These are phyloP conservation scores for Perodicticus potto DNA, from an alignment of 2,797 vertebrate genomes.

Conservation along the genomic window DNA sequence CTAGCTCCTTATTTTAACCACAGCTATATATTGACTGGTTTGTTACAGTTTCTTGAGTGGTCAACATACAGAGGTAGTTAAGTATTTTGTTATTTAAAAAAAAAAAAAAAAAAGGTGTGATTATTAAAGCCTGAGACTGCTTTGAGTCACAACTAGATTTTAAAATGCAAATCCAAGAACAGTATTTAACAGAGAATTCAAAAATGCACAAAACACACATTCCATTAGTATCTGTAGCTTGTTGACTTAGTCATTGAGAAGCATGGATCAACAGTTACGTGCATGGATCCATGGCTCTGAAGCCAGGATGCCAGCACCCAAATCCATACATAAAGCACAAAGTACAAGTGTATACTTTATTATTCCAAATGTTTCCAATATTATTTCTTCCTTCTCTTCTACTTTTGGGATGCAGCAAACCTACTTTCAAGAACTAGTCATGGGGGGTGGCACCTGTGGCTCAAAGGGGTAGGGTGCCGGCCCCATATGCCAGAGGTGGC, in stretches of 20 bases:
- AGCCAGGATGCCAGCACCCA: background rate
- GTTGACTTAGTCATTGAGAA: background rate
- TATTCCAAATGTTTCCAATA: background rate
- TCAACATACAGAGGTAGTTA: background rate
- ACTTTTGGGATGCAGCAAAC: background rate
- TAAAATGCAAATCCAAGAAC: constrained; percentile 44
- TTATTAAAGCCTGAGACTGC: background rate
- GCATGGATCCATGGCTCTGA: background rate
- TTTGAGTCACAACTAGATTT: constrained; percentile 19
- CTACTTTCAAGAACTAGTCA: background rate
- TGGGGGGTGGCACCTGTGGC: no score
- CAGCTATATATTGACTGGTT: no score
- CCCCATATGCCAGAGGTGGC: no score
- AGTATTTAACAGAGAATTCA: background rate
- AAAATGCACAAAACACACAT: background rate
- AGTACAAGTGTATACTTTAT: background rate
- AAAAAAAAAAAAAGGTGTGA: background rate
- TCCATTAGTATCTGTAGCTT: background rate
- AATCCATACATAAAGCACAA: background rate
- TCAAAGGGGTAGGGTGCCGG: no score
- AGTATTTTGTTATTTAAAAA: constrained; percentile 38
- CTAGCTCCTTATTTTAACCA: no score
- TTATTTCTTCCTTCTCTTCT: background rate
- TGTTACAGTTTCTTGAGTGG: no score
- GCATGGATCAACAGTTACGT: background rate